These are phyloP conservation scores for Thunnus albacares DNA, from an alignment of 2,797 vertebrate genomes.

Conservation along the genomic window DNA sequence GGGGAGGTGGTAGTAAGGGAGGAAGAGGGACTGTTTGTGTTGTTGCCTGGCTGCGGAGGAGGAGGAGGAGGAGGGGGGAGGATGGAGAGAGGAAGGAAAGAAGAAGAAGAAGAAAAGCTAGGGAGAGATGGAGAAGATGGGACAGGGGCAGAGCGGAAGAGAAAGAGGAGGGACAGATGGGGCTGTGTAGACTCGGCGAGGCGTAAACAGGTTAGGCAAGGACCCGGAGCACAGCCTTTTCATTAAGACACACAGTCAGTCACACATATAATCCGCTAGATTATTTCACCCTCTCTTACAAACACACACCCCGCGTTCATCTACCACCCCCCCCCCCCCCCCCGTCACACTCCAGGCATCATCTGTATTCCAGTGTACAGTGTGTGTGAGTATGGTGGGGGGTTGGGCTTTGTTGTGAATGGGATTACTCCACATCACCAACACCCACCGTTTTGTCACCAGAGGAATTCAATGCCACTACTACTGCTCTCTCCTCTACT, in stretches of 20 bases:
- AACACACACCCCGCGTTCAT: constrained; percentile 14
- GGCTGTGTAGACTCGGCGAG: constrained; percentile 61
- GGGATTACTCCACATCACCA: constrained; percentile 78
- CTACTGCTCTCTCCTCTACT: constrained; percentile 55
- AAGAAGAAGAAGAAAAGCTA: constrained; percentile 42
- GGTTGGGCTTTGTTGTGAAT: constrained; percentile 81
- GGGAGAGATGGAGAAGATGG: constrained; percentile 60
- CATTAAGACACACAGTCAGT: constrained; percentile 59
- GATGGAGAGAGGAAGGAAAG: constrained; percentile 23
- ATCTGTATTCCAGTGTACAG: constrained; percentile 47
- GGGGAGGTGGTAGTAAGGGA: constrained; percentile 58
- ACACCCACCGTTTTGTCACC: constrained; percentile 71
- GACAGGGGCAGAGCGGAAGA: constrained; percentile 48
- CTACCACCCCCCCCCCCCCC: constrained; percentile 2
- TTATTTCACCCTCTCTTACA: constrained; percentile 42
- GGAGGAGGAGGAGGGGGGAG: constrained; percentile 21
- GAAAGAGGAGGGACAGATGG: constrained; percentile 66
- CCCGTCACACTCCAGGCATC: constrained; percentile 38
- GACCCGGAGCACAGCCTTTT: constrained; percentile 71
- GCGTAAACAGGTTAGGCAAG: constrained; percentile 81
- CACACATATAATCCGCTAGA: constrained; percentile 58
- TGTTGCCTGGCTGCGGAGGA: constrained; percentile 74
- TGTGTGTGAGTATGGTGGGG: constrained; percentile 41
- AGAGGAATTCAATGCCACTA: constrained; percentile 71
- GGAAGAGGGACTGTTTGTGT: constrained; percentile 71